Evolutionary conservation across 2,113 vertebrate genomes (phyloP).

Genomic region (Clarias macrocephalus): DNA sequence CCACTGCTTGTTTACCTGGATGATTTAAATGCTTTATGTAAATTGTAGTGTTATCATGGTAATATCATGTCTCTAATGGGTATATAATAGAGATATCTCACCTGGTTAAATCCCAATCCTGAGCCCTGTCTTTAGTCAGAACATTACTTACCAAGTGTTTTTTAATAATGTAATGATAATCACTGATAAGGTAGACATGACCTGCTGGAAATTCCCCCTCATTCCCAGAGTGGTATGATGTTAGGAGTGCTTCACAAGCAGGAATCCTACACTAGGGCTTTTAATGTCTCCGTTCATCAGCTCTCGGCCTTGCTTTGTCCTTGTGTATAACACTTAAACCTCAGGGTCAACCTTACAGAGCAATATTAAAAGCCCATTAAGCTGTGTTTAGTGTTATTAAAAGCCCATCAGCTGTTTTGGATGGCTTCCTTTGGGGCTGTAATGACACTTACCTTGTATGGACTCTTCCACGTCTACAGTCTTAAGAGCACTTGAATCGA

Average conservation of each 20-base stretch:
- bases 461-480: background rate
- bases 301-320: constrained; percentile 21
- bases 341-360: constrained; percentile 41
- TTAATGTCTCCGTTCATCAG: constrained; percentile 40
- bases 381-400: constrained; percentile 41
- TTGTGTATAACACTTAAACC: constrained; percentile 35
- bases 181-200: background rate
- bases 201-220: background rate
- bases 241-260: background rate
- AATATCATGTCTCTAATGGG: background rate
- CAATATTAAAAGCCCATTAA: constrained; percentile 31
- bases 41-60: background rate
- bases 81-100: no score
- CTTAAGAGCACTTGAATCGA: background rate
- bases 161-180: background rate
- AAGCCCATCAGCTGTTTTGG: constrained; percentile 37
- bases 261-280: background rate
- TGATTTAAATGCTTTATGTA: background rate
- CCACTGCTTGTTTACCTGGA: background rate
- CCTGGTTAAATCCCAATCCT: background rate
- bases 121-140: background rate
- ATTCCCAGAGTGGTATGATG: background rate
- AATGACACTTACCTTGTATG: constrained; percentile 33
- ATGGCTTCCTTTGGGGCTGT: constrained; percentile 23
- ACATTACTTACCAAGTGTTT: background rate